Percentiles rank a stretch among this genome's conserved stretches.
Conservation (phyloP, 2,888 invertebrate species). For the Acronicta psi region DNA sequence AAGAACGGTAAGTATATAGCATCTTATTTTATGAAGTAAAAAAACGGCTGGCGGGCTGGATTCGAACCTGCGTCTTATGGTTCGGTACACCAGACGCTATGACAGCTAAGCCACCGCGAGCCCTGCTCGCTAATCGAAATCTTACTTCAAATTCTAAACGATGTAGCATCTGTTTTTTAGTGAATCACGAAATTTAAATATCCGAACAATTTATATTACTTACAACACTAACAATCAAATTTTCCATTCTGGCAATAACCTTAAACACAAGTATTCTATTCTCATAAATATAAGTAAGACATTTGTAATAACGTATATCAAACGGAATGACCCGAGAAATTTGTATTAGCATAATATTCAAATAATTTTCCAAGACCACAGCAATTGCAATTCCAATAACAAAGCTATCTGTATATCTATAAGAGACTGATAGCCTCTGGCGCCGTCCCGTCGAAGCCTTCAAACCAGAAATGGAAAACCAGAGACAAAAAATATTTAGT, state of each 20-base stretch:
- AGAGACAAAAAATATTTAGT: neutral
- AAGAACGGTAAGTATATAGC: too few relatives aligned
- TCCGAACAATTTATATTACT: too few relatives aligned
- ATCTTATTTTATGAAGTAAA: too few relatives aligned
- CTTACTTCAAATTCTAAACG: too few relatives aligned
- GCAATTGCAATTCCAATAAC: conserved; percentile 62
- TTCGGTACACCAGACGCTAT: too few relatives aligned
- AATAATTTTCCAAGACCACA: conserved; percentile 58
- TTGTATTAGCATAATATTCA: conserved; percentile 61
- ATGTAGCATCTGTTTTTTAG: neutral
- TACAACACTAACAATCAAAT: neutral
- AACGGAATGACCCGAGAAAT: conserved; percentile 11
- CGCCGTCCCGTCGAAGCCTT: conserved; percentile 50
- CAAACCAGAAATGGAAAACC: conserved; percentile 15
- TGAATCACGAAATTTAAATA: neutral
- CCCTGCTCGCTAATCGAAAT: too few relatives aligned
- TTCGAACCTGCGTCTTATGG: too few relatives aligned
- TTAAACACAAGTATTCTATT: conserved; percentile 9
- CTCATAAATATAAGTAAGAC: neutral
- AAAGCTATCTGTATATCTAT: conserved; percentile 52
- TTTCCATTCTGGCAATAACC: neutral
- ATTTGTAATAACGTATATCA: neutral
- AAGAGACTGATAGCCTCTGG: conserved; percentile 30
- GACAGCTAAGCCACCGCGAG: too few relatives aligned
- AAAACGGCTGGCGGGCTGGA: too few relatives aligned